Evolutionary conservation across 1,140 invertebrate genomes (phyloP).

Genomic region (Orchestia grillus): DNA sequence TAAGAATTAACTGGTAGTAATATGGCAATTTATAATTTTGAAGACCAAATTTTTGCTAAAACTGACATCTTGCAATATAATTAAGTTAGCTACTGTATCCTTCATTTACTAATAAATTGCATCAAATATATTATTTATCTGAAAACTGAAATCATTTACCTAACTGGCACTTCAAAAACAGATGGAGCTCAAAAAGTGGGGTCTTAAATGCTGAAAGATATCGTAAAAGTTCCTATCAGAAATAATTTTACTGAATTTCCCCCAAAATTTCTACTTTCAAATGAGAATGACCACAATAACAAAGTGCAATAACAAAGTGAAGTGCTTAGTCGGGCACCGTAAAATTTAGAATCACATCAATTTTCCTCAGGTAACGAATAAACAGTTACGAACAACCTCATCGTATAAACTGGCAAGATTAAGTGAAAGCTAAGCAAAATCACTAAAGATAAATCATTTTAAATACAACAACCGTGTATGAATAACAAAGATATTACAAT

Average conservation of each 20-base stretch:
- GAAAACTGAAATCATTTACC: too few relatives aligned
- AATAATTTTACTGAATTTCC: not conserved
- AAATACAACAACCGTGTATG: not conserved
- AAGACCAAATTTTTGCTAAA: too few relatives aligned
- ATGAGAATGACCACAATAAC: not conserved
- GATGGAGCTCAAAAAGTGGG: too few relatives aligned
- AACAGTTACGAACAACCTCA: not conserved
- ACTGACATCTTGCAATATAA: too few relatives aligned
- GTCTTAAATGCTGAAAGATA: too few relatives aligned
- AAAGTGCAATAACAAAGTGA: not conserved
- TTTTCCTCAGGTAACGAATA: not conserved
- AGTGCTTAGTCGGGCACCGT: not conserved
- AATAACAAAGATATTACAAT: not conserved
- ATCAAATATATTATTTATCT: too few relatives aligned
- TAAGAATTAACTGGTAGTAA: too few relatives aligned
- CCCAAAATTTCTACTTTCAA: not conserved
- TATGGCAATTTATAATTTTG: too few relatives aligned
- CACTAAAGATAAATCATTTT: not conserved
- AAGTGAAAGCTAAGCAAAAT: not conserved
- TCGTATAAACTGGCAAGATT: not conserved
- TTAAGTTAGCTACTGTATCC: too few relatives aligned
- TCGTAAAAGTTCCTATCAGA: too few relatives aligned
- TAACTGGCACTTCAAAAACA: too few relatives aligned
- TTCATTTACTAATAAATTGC: too few relatives aligned
- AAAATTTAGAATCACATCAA: not conserved